phyloP scores from a whole-genome alignment of 2,113 vertebrate genomes.

The Oncorhynchus clarkii region DNA sequence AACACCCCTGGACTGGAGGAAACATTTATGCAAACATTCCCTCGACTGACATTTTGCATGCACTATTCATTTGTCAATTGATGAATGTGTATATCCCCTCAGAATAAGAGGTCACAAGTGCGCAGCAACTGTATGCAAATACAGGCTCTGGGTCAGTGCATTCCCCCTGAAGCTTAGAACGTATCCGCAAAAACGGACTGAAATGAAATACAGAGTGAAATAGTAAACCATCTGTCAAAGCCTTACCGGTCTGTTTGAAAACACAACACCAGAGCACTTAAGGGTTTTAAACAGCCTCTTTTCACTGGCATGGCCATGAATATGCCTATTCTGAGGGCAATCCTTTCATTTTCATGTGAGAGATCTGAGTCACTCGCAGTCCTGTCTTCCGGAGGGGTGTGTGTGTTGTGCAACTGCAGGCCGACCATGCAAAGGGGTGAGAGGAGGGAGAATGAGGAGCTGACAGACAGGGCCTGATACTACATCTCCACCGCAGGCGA shows the following conservation, averaged over 20 bases:
- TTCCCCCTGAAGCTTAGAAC: slow-evolving; percentile 43
- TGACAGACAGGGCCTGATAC: slow-evolving; percentile 72
- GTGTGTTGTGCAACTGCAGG: slow-evolving; percentile 57
- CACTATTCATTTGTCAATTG: slow-evolving; percentile 34
- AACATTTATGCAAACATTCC: slow-evolving; percentile 3
- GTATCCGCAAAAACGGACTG: slow-evolving; percentile 60
- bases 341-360: slow-evolving; percentile 54
- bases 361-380: slow-evolving; percentile 48
- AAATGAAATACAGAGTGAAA: slow-evolving; percentile 71
- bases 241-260: slow-evolving; percentile 74
- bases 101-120: slow-evolving; percentile 38
- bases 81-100: slow-evolving; percentile 42
- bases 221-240: slow-evolving; percentile 71
- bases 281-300: slow-evolving; percentile 57
- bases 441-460: slow-evolving; percentile 68
- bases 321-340: slow-evolving; percentile 63
- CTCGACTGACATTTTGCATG: slow-evolving; percentile 34
- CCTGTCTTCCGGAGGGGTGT: slow-evolving; percentile 15
- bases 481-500: slow-evolving; percentile 65
- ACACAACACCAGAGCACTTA: slow-evolving; percentile 75
- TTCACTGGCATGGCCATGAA: slow-evolving; percentile 62
- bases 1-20: background rate
- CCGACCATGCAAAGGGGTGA: slow-evolving; percentile 21
- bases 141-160: slow-evolving; percentile 45
- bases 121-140: slow-evolving; percentile 62